phyloP scores from a whole-genome alignment of 1,140 invertebrate species.

The Thaumetopoea pityocampa region DNA sequence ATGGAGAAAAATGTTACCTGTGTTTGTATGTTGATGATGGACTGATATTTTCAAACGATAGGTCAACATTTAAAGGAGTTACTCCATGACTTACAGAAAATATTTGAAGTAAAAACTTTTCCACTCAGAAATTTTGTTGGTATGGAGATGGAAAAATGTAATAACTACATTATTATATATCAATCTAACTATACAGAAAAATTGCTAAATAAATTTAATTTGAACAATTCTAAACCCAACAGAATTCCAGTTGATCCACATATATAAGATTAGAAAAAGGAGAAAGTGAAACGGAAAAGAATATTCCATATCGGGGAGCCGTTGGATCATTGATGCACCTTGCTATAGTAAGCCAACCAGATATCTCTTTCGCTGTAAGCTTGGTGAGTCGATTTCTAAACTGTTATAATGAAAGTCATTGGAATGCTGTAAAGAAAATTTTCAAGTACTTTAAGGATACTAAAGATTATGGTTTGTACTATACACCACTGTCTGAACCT shows the following conservation, averaged over 20 bases:
- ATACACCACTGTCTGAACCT: slow-evolving; percentile 11
- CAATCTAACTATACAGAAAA: slow-evolving; percentile 27
- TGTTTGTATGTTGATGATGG: slow-evolving; percentile 73
- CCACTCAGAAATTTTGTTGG: slow-evolving; percentile 25
- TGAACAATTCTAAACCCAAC: slow-evolving; percentile 21
- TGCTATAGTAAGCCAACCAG: slow-evolving; percentile 44
- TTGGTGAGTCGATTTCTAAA: slow-evolving; percentile 29
- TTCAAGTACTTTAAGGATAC: slow-evolving; percentile 31
- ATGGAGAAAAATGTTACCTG: slow-evolving; percentile 36
- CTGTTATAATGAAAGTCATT: slow-evolving; percentile 32
- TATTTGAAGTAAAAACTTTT: slow-evolving; percentile 17
- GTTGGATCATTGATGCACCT: slow-evolving; percentile 62
- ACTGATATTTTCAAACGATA: slow-evolving; percentile 29
- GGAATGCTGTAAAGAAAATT: slow-evolving; percentile 35
- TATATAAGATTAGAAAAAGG: slow-evolving; percentile 17
- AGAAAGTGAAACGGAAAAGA: slow-evolving; percentile 3
- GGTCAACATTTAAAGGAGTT: slow-evolving; percentile 21
- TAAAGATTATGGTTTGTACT: slow-evolving; percentile 25
- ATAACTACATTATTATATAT: slow-evolving; percentile 21
- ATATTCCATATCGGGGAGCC: slow-evolving; percentile 35
- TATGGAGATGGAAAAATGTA: slow-evolving; percentile 22
- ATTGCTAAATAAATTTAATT: slow-evolving; percentile 27
- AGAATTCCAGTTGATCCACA: slow-evolving; percentile 25
- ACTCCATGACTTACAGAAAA: slow-evolving; percentile 26
- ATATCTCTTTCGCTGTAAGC: slow-evolving; percentile 25